These are phyloP conservation scores for Microdon myrmicae DNA, from an alignment of 2,888 invertebrate genomes.

Conservation along the genomic window DNA sequence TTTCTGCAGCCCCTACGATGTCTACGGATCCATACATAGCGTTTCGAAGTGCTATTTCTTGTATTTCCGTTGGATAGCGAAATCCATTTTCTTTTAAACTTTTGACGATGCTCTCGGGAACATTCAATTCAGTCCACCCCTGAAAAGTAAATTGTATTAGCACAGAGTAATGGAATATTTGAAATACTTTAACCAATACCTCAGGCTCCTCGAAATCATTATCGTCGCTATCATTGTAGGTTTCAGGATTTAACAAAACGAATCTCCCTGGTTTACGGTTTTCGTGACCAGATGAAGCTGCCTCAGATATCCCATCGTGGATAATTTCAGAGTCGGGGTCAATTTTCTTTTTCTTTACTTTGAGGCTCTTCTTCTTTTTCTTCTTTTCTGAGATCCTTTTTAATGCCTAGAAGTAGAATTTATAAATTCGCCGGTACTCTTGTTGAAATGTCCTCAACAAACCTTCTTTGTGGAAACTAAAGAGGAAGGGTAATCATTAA, in stretches of 20 bases:
- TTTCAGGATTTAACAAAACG: slow-evolving; percentile 27
- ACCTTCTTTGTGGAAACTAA: slow-evolving; percentile 68
- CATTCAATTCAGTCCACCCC: slow-evolving; percentile 76
- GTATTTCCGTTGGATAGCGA: slow-evolving; percentile 87
- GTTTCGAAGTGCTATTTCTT: slow-evolving; percentile 80
- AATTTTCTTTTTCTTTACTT: slow-evolving; percentile 16
- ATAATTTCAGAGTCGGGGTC: slow-evolving; percentile 54
- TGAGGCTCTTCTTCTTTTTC: slow-evolving; percentile 27
- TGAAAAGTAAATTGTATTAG: slow-evolving; percentile 51
- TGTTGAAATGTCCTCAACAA: slow-evolving; percentile 47
- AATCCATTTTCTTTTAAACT: slow-evolving; percentile 83
- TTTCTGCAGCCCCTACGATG: slow-evolving; percentile 98
- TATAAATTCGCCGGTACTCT: not conserved
- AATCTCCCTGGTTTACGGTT: slow-evolving; percentile 39
- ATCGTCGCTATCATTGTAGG: slow-evolving; percentile 41
- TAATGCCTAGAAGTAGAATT: not conserved
- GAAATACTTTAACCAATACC: slow-evolving; percentile 45
- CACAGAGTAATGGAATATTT: not conserved
- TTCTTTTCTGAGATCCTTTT: slow-evolving; percentile 27
- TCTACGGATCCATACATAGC: slow-evolving; percentile 88
- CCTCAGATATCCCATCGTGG: slow-evolving; percentile 52
- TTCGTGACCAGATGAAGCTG: slow-evolving; percentile 21
- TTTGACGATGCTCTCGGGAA: slow-evolving; percentile 74
- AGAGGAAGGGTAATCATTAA: slow-evolving; percentile 73
- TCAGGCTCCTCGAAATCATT: slow-evolving; percentile 53